Evolutionary conservation across 92 coral and sea anemone genomes (phyloP).

Genomic region (Scolanthus callimorphus): DNA sequence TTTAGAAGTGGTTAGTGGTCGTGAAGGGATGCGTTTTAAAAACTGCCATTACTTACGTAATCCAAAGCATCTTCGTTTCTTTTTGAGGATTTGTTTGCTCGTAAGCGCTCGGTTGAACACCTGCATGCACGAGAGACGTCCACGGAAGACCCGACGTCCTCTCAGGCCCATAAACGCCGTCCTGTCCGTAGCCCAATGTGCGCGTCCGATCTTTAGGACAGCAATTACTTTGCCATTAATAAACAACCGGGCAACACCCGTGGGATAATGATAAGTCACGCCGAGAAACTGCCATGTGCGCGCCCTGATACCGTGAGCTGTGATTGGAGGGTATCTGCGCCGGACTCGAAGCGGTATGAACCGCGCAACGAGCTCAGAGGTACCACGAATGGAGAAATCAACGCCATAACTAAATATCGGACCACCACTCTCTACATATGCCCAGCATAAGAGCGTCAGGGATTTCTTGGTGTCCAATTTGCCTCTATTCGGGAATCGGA

Average conservation of each 20-base stretch:
- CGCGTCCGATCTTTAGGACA: conserved; percentile 41
- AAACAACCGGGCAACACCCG: conserved; percentile 52
- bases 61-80: conserved; percentile 40
- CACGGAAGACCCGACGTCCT: conserved; percentile 57
- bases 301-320: conserved; percentile 27
- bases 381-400: conserved; percentile 42
- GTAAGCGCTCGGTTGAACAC: conserved; percentile 51
- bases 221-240: conserved; percentile 39
- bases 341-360: conserved; percentile 40
- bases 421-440: conserved; percentile 44
- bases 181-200: conserved; percentile 57
- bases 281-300: conserved; percentile 54
- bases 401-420: conserved; percentile 71
- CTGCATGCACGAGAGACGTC: conserved; percentile 63
- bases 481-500: conserved; percentile 57
- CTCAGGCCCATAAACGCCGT: conserved; percentile 58
- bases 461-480: conserved; percentile 47
- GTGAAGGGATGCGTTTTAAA: too few relatives aligned
- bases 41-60: conserved; percentile 16
- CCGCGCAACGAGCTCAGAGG: conserved; percentile 39
- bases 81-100: conserved; percentile 39
- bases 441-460: conserved; percentile 57
- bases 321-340: conserved; percentile 29
- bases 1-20: too few relatives aligned
- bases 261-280: conserved; percentile 49